These are phyloP conservation scores for Oreochromis tanganicae DNA, from an alignment of 2,113 vertebrate genomes.

Conservation along the genomic window DNA sequence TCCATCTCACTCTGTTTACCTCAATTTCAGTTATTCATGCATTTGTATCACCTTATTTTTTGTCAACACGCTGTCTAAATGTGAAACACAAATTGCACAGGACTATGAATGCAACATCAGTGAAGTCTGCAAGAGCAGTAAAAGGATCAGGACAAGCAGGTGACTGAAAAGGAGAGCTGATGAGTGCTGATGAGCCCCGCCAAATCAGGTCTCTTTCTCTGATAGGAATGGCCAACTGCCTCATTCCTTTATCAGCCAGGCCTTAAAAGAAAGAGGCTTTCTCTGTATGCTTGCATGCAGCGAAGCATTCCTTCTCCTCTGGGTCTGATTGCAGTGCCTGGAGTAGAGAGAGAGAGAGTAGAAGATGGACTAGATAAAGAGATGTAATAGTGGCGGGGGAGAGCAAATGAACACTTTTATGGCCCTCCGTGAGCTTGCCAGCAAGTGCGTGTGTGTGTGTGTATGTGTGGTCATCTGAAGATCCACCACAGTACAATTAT, in stretches of 20 bases:
- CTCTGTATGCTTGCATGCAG: background rate
- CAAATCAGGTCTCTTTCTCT: constrained; percentile 11
- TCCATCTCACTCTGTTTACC: background rate
- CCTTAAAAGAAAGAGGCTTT: constrained; percentile 33
- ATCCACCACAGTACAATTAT: background rate
- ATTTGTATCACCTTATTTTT: background rate
- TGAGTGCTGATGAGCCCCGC: background rate
- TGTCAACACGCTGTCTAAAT: background rate
- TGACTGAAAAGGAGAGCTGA: background rate
- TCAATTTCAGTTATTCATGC: background rate
- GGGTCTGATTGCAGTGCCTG: constrained; percentile 33
- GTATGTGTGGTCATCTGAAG: background rate
- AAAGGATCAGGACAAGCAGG: background rate
- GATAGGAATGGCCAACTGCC: constrained; percentile 43
- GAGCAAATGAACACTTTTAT: constrained; percentile 25
- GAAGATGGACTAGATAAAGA: constrained; percentile 39
- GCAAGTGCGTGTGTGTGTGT: background rate
- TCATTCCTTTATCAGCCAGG: constrained; percentile 42
- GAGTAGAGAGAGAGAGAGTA: constrained; percentile 23
- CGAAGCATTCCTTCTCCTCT: background rate
- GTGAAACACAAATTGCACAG: background rate
- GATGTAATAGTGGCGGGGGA: constrained; percentile 16
- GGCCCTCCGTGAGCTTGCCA: background rate
- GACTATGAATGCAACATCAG: background rate
- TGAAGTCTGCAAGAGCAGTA: background rate